Evolutionary conservation across 2,888 invertebrate species (phyloP), one percentile per base, ranked within the genome.

Genomic region (Oasisia sp.): DNA sequence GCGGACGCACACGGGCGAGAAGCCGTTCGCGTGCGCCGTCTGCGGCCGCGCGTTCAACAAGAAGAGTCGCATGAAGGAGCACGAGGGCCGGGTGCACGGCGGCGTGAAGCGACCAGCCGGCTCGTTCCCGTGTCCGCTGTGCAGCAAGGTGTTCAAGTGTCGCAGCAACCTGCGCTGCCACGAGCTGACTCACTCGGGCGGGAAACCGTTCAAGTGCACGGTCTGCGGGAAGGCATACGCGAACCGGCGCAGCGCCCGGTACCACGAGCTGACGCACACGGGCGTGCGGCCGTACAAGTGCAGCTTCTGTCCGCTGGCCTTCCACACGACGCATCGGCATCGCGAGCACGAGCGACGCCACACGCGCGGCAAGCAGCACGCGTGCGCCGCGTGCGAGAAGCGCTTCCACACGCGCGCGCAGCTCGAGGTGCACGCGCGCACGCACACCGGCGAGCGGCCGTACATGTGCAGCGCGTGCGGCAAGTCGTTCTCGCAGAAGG

Each of bases 311-410:
- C n/a, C 74, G 27, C 19, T 19, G 27, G 7, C 74, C 27, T 74
- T 74, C 74, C 74, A 74, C 74, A 74, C n/a, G 74, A 74, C 3
- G 19, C 74, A 74, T 27, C 74, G 74, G 19, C 74, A 27, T 3
- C 74, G 74, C 27, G 74, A 74, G n/a, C 74, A 74, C 27, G 74
- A 74, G n/a, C 74, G 14, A 27, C 74, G 19, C 19, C 74, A 74
- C 74, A 74, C 74, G 74, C 74, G 74, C 19, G 74, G 74, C 74
- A 74, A 74, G 74, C 74, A 74, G 74, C 74, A 74, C 74, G n/a
- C 19, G 19, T 74, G 74, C 74, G 14, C 74, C 7, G 74, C 27
- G 74, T 74, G 74, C 74, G 74, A 74, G 19, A 74, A 74, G 74
- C 14, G 19, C 3, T 74, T 74, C n/a, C n/a, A 74, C 74, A 74